These are phyloP conservation scores for Pectinophora gossypiella DNA, from an alignment of 1,140 invertebrate genomes.

Conservation along the genomic window DNA sequence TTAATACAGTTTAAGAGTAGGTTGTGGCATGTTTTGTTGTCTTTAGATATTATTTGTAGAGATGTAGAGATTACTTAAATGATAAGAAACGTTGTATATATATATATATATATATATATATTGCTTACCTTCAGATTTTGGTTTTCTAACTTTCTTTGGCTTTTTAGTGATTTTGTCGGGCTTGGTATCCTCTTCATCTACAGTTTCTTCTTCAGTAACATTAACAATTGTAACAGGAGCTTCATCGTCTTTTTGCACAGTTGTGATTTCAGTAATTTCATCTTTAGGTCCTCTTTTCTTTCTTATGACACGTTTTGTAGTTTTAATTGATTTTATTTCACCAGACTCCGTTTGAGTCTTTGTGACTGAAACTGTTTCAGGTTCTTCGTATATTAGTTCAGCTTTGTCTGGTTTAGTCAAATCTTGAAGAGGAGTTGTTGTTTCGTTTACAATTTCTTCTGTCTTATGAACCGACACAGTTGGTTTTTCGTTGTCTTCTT, in stretches of 20 bases:
- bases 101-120: too few relatives aligned
- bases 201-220: background rate
- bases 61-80: too few relatives aligned
- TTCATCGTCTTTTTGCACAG: conserved; percentile 48
- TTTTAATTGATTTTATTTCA: conserved; percentile 51
- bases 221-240: conserved; percentile 11
- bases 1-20: too few relatives aligned
- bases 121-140: conserved; percentile 4
- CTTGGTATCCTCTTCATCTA: conserved; percentile 17
- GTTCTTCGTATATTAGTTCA: conserved; percentile 14
- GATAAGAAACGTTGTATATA: too few relatives aligned
- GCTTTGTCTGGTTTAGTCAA: background rate
- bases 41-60: too few relatives aligned
- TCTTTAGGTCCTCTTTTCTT: conserved; percentile 44
- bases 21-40: too few relatives aligned
- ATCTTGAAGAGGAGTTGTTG: background rate
- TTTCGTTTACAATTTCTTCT: background rate
- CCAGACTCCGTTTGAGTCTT: conserved; percentile 45
- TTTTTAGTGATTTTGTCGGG: conserved; percentile 18
- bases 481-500: conserved; percentile 3
- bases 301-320: conserved; percentile 59
- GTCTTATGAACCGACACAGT: background rate
- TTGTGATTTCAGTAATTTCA: conserved; percentile 57
- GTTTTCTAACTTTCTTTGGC: conserved; percentile 1
- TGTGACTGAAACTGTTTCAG: conserved; percentile 38